A percentile compares a stretch with the other conserved stretches of the same genome.
Evolutionary conservation across 2,113 vertebrate genomes (phyloP).

Genomic region (Erinaceus europaeus): DNA sequence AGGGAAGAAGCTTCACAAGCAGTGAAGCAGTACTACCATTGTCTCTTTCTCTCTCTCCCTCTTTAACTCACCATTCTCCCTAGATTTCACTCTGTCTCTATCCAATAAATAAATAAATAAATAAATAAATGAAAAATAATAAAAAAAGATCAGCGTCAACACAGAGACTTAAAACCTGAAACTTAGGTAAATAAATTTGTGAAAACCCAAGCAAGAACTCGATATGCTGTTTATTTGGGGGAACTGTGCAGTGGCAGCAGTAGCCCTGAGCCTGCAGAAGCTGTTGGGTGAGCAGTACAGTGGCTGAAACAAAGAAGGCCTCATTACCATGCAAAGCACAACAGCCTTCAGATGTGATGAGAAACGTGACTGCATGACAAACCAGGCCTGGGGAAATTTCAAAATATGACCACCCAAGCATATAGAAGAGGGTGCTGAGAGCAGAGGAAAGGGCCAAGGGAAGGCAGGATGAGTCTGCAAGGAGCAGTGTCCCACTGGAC

Average conservation of each 20-base stretch:
- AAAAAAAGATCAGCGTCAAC: slow-evolving; percentile 66
- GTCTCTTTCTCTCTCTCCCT: no score
- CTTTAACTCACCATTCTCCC: no score
- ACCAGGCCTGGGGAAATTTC: slow-evolving; percentile 85
- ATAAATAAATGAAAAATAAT: slow-evolving; percentile 44
- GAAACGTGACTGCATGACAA: slow-evolving; percentile 87
- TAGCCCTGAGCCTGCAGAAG: slow-evolving; percentile 74
- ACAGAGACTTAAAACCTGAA: slow-evolving; percentile 67
- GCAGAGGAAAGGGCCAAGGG: slow-evolving; percentile 25
- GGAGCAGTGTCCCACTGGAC: neutral
- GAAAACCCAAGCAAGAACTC: slow-evolving; percentile 40
- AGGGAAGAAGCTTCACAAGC: no score
- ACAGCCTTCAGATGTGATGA: slow-evolving; percentile 88
- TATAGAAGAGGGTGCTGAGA: slow-evolving; percentile 80
- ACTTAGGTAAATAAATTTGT: slow-evolving; percentile 68
- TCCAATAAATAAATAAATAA: no score
- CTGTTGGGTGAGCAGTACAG: slow-evolving; percentile 77
- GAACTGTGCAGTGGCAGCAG: slow-evolving; percentile 70
- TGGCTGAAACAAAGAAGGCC: slow-evolving; percentile 89
- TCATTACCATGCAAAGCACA: slow-evolving; percentile 91
- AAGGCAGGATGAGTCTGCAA: slow-evolving; percentile 54
- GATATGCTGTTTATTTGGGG: slow-evolving; percentile 68
- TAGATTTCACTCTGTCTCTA: no score
- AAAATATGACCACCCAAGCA: slow-evolving; percentile 88
- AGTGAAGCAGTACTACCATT: no score